Base-by-base conservation (phyloP, 2,888 invertebrate genomes). In the Epinotia bilunana region DNA sequence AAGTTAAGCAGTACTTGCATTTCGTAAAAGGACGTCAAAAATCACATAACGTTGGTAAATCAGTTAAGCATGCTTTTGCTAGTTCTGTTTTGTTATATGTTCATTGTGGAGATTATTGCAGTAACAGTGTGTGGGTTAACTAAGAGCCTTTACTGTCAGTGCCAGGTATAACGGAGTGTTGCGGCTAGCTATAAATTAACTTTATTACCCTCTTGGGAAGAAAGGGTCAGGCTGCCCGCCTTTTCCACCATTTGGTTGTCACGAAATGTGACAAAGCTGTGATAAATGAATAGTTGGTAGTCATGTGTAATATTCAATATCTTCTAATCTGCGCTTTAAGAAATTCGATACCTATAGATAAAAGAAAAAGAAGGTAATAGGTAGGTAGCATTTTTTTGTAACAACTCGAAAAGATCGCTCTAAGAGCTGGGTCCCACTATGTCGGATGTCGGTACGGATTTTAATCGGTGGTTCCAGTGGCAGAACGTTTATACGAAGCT, bases 141-240 rank as follows among this genome's bases (percentile, higher is more conserved):
- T 53, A 53, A n/a, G 7, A 53, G 53, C 53, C 7, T 39, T 39
- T 39, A 1, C 39, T 53, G 53, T 53, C 53, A 53, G 69, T 23
- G 23, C 5, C 58, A 46, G 43, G 69, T 60, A 69, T 33, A 33
- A 46, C 23, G 46, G 20, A 20, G 28, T 43, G 3, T 46, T 46
- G 39, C 13, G 43, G 43, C 43, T 23, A 58, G 46, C 69, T 28
- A 69, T 69, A 60, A 69, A 69, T 69, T 46, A 23, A 46, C 7
- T 69, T 69, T 69, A 69, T 69, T 69, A 23, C 46, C 58, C 58
- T 60, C 69, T 60, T 28, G 58, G 69, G 69, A 13, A 43, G n/a
- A 57, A 58, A 69, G 58, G 69, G 58, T 46, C 28, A 60, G 58
- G 46, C 46, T n/a, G 43, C 1, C n/a, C 46, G 43, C 46, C 39